phyloP scores from a whole-genome alignment of 2,113 vertebrate genomes.

The Neomonachus schauinslandi region DNA sequence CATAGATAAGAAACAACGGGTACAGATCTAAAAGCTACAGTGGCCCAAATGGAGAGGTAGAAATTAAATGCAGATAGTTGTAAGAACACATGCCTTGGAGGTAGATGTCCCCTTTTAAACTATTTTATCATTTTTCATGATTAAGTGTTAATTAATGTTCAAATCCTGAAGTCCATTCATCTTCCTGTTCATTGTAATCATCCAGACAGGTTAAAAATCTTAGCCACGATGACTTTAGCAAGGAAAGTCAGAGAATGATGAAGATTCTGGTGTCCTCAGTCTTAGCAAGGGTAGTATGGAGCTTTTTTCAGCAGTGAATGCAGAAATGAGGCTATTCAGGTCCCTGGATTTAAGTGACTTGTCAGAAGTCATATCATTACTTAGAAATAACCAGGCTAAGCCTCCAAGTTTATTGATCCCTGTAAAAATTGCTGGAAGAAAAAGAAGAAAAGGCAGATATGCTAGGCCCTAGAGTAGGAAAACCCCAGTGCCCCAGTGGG shows the following conservation, averaged over 20 bases:
- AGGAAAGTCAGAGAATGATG: background rate
- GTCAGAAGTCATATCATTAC: background rate
- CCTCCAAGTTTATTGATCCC: background rate
- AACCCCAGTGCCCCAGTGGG: background rate
- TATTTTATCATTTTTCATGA: background rate
- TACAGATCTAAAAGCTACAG: background rate
- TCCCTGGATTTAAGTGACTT: background rate
- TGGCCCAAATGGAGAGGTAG: background rate
- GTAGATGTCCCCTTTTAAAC: background rate
- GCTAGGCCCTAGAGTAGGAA: background rate
- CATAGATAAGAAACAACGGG: background rate
- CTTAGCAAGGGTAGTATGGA: background rate
- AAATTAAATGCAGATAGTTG: background rate
- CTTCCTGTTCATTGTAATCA: background rate
- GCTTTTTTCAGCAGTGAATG: background rate
- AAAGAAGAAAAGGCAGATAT: background rate
- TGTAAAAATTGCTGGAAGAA: background rate
- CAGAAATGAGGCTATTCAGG: background rate
- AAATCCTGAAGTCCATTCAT: background rate
- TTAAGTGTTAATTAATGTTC: background rate
- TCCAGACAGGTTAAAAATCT: background rate
- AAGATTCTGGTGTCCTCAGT: background rate
- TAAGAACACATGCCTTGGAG: background rate
- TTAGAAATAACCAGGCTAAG: background rate
- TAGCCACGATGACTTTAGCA: background rate